Conservation (phyloP, 2,113 vertebrate genomes). For the Brienomyrus longianalis region DNA sequence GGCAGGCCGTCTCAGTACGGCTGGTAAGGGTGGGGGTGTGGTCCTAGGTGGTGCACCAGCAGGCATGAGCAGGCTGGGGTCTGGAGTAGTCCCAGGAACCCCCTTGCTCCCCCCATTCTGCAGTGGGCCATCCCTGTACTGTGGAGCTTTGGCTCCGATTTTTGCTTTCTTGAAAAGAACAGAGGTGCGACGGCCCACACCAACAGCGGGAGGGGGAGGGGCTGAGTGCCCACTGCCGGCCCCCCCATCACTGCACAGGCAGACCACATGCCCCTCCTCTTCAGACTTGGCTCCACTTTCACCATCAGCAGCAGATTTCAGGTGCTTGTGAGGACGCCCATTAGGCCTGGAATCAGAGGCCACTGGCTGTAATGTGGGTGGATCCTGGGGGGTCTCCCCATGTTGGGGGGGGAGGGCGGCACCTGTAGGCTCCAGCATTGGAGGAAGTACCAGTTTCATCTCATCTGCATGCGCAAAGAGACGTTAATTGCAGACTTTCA, state of each 20-base stretch:
- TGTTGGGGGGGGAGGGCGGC: conserved; percentile 74
- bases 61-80: conserved; percentile 43
- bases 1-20: conserved; percentile 41
- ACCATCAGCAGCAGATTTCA: conserved; percentile 61
- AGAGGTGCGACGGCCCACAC: conserved; percentile 80
- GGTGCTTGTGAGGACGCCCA: conserved; percentile 64
- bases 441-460: conserved; percentile 75
- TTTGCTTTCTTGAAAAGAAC: conserved; percentile 89
- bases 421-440: conserved; percentile 86
- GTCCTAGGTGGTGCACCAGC: conserved; percentile 40
- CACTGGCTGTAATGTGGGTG: conserved; percentile 85
- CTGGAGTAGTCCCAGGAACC: conserved; percentile 39
- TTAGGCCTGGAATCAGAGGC: conserved; percentile 64
- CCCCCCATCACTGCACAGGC: conserved; percentile 44
- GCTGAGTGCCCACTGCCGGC: conserved; percentile 58
- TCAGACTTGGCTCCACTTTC: conserved; percentile 50
- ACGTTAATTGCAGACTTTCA: background rate
- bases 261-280: conserved; percentile 44
- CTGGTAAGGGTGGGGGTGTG: conserved; percentile 43
- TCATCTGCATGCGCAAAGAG: conserved; percentile 70
- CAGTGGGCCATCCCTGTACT: conserved; percentile 64
- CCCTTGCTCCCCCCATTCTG: conserved; percentile 68
- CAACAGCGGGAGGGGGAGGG: conserved; percentile 44
- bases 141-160: conserved; percentile 78
- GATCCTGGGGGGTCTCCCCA: conserved; percentile 75